Conservation (phyloP, 30 jellyfish, hydroid and myxozoan species). For the Pseudorhiza aurosa region DNA sequence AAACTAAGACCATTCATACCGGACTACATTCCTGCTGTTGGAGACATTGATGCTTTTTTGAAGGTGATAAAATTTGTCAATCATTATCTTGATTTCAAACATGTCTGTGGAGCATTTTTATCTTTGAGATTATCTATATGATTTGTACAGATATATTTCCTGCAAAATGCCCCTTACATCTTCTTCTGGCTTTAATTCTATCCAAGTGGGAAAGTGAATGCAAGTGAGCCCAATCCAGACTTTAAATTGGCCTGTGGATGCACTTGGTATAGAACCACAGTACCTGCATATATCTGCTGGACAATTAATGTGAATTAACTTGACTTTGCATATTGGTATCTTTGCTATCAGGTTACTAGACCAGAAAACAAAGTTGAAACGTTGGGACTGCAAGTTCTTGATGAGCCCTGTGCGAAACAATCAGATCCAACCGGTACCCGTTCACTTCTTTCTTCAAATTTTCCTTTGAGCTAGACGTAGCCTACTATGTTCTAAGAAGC, state of each 20-base stretch:
- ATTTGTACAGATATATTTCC: not conserved
- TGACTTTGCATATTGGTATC: not conserved
- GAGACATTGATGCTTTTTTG: slow-evolving; percentile 97
- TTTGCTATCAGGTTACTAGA: slow-evolving; percentile 77
- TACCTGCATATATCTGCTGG: too few species aligned
- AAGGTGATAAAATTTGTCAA: slow-evolving; percentile 73
- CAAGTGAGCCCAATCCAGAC: too few species aligned
- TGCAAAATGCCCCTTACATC: too few species aligned
- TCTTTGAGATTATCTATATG: not conserved
- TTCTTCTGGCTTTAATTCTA: too few species aligned
- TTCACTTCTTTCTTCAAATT: too few species aligned
- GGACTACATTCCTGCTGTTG: slow-evolving; percentile 99
- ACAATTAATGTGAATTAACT: too few species aligned
- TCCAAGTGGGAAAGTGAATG: too few species aligned
- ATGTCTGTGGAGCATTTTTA: not conserved
- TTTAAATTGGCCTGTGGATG: too few species aligned
- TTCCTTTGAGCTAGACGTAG: too few species aligned
- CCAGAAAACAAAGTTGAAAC: slow-evolving; percentile 98
- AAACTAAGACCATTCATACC: slow-evolving; percentile 96
- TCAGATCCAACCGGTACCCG: slow-evolving; percentile 99
- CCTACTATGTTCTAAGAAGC: too few species aligned
- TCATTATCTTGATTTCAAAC: not conserved
- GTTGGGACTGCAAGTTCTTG: slow-evolving; percentile 90
- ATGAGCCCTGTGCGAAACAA: slow-evolving; percentile 98
- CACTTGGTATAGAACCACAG: too few species aligned